Base-by-base conservation (phyloP, 2,113 vertebrate species). In the Condylura cristata region DNA sequence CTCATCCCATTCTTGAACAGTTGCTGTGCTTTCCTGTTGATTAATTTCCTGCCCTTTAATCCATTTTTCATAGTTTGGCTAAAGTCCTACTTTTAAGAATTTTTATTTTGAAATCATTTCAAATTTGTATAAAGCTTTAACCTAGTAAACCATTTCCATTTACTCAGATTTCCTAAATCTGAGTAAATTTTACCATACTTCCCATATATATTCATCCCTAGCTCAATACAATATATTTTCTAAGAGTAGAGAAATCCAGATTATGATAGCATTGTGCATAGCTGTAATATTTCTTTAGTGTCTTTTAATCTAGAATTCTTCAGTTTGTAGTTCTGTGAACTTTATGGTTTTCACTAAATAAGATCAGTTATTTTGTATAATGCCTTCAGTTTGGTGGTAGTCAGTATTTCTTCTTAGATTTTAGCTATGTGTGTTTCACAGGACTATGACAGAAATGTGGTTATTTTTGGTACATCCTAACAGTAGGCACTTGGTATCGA, bases 61-160 rank as follows among this genome's bases (percentile, higher is more conserved):
- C 18, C 7, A 34, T 89, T 83, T 37, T 44, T 83, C 13, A 12
- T 39, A 61, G 85, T 75, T 58, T 58, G 20, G 32, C 72, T 68
- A 76, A 2, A 41, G 37, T 53, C 7, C 5, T 86, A 56, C 51
- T 71, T 91, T 63, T 30, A 74, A 87, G 46, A 83, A 75, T 71
- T 83, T 91, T 71, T 70, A 79, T 60, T 71, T 39, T 60, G 51
- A 90, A 18, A 60, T 90, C 66, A 81, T 71, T 82, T 48, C 30
- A 76, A 32, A 51, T 24, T 75, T 92, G 17, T 26, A 92, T 82
- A 80, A 63, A 20, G 4, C 56, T 93, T 78, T 89, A 71, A 71
- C 86, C 60, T 16, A 72, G 17, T 60, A 24, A 78, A 87, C 39
- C 51, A 66, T 93, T 56, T 32, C 16, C 17, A 72, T 41, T 74